Evolutionary conservation across 2,888 invertebrate species (phyloP).

Genomic region (Chirona hameri): DNA sequence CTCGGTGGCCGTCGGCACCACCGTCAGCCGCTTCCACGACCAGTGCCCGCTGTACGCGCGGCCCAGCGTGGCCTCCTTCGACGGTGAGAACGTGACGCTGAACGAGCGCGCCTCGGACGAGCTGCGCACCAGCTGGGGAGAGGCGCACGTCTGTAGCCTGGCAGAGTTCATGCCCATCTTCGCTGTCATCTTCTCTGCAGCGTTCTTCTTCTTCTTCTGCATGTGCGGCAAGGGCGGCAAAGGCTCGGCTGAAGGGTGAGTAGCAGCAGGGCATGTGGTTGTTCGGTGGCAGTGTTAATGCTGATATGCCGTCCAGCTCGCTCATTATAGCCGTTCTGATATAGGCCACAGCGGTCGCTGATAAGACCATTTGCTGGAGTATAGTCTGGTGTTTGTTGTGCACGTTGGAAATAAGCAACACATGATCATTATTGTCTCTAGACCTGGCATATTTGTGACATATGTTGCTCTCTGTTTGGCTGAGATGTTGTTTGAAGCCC

Average conservation of each 20-base stretch:
- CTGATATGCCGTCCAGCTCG: too few species aligned
- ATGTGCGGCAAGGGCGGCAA: constrained; percentile 29
- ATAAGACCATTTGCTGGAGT: too few species aligned
- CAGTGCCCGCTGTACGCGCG: constrained; percentile 23
- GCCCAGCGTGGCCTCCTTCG: background rate
- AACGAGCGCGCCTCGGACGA: background rate
- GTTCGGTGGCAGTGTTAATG: too few species aligned
- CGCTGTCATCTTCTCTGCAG: background rate
- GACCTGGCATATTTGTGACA: too few species aligned
- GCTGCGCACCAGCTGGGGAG: constrained; percentile 3
- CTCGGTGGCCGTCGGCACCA: background rate
- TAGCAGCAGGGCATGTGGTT: background rate
- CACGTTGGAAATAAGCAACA: too few species aligned
- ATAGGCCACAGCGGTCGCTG: too few species aligned
- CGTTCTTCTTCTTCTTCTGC: constrained; percentile 25
- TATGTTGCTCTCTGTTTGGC: background rate
- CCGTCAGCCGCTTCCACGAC: background rate
- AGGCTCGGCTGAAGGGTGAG: constrained; percentile 25
- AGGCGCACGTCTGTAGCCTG: background rate
- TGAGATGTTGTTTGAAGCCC: background rate
- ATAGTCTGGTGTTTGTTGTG: too few species aligned
- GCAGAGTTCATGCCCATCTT: constrained; percentile 14
- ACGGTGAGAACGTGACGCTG: background rate
- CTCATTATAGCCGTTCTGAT: too few species aligned
- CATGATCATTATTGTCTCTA: too few species aligned